Conservation (phyloP, 2,797 vertebrate genomes). For the Hemibagrus guttatus region DNA sequence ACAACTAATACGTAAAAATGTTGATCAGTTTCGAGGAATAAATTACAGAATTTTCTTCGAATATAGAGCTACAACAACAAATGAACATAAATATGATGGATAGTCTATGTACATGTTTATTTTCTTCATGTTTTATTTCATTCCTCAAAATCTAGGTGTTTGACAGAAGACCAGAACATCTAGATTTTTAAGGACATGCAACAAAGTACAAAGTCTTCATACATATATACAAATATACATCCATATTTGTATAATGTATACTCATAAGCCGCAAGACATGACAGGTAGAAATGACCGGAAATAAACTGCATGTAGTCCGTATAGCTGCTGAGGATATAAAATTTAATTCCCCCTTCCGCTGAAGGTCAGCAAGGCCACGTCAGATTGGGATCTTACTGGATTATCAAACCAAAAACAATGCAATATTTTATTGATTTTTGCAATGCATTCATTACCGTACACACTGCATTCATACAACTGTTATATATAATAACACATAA, state of each 20-base stretch:
- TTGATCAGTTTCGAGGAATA: background rate
- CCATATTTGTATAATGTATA: slow-evolving; percentile 1
- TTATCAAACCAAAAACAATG: slow-evolving; percentile 43
- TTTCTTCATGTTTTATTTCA: background rate
- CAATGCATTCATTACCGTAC: slow-evolving; percentile 38
- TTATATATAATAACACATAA: background rate
- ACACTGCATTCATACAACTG: slow-evolving; percentile 17
- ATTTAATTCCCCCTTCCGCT: background rate
- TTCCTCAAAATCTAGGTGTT: background rate
- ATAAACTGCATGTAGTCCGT: background rate
- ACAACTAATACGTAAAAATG: background rate
- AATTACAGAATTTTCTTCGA: background rate
- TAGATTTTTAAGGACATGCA: background rate
- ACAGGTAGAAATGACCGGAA: background rate
- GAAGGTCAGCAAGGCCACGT: background rate
- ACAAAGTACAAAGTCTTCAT: slow-evolving; percentile 19
- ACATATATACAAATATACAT: slow-evolving; percentile 23
- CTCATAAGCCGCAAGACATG: background rate
- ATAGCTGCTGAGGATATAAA: background rate
- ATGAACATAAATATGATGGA: background rate
- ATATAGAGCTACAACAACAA: background rate
- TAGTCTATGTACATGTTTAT: background rate
- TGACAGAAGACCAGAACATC: background rate
- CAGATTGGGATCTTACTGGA: background rate
- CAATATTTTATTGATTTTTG: slow-evolving; percentile 34